phyloP scores from a whole-genome alignment of 2,888 invertebrate genomes.

The Drosophila yooni region DNA sequence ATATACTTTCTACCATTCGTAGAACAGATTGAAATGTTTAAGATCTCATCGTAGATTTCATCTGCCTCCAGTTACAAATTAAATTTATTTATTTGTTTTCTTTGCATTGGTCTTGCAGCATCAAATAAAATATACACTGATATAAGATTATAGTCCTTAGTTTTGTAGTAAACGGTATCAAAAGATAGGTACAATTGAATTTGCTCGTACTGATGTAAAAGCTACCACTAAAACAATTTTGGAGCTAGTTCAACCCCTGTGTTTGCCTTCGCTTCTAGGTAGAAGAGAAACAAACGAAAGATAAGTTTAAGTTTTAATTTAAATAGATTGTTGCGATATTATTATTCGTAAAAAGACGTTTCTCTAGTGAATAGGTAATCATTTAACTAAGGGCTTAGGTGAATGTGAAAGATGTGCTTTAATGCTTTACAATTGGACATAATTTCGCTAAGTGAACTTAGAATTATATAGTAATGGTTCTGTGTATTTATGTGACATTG shows the following conservation, averaged over 20 bases:
- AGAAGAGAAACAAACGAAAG: conserved; percentile 20
- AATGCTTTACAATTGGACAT: conserved; percentile 61
- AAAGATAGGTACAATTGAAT: conserved; percentile 82
- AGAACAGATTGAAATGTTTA: conserved; percentile 57
- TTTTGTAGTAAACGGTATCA: conserved; percentile 82
- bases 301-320: conserved; percentile 13
- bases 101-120: conserved; percentile 67
- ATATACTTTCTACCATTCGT: conserved; percentile 40
- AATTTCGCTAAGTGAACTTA: conserved; percentile 68
- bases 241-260: conserved; percentile 27
- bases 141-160: conserved; percentile 81
- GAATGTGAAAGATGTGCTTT: conserved; percentile 31
- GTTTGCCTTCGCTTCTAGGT: conserved; percentile 24
- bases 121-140: conserved; percentile 53
- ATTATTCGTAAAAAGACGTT: conserved; percentile 10
- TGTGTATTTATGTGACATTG: conserved; percentile 8
- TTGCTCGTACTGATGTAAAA: conserved; percentile 50
- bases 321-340: conserved; percentile 2
- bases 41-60: conserved; percentile 45
- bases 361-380: conserved; percentile 18
- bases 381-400: conserved; percentile 56
- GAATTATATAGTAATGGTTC: conserved; percentile 10
- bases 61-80: conserved; percentile 31
- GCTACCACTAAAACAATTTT: conserved; percentile 72
- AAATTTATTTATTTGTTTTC: conserved; percentile 24